Evolutionary conservation across 2,113 vertebrate species (phyloP).

Genomic region (Entelurus aequoreus): DNA sequence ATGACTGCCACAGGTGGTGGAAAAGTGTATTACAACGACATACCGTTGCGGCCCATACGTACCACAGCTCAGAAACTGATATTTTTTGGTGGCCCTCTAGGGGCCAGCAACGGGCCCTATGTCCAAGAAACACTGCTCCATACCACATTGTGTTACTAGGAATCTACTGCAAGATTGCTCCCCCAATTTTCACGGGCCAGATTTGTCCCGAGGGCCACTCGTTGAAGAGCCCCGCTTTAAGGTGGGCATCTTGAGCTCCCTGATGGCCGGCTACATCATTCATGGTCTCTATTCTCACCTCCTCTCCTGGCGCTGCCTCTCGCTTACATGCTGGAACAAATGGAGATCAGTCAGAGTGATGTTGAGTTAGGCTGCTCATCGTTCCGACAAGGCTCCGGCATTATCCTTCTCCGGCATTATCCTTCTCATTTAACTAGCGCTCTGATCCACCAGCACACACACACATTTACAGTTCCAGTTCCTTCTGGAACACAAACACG

Average conservation of each 20-base stretch:
- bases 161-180: too few relatives aligned
- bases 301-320: slow-evolving; percentile 10
- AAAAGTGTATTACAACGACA: too few relatives aligned
- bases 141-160: too few relatives aligned
- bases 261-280: slow-evolving; percentile 33
- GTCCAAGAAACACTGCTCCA: too few relatives aligned
- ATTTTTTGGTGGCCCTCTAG: too few relatives aligned
- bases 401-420: slow-evolving; percentile 53
- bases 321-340: slow-evolving; percentile 53
- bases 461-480: not conserved
- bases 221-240: too few relatives aligned
- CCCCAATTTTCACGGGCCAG: too few relatives aligned
- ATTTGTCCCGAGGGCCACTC: too few relatives aligned
- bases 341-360: slow-evolving; percentile 61
- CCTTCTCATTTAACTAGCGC: slow-evolving; percentile 51
- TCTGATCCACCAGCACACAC: slow-evolving; percentile 37
- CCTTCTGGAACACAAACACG: not conserved
- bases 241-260: not conserved
- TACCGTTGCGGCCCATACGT: too few relatives aligned
- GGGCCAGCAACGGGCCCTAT: too few relatives aligned
- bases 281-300: slow-evolving; percentile 14
- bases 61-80: too few relatives aligned
- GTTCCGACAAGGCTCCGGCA: slow-evolving; percentile 53
- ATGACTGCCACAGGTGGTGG: too few relatives aligned
- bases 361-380: slow-evolving; percentile 53